These are phyloP conservation scores for Notechis scutatus DNA, from an alignment of 2,113 vertebrate species.

Conservation along the genomic window DNA sequence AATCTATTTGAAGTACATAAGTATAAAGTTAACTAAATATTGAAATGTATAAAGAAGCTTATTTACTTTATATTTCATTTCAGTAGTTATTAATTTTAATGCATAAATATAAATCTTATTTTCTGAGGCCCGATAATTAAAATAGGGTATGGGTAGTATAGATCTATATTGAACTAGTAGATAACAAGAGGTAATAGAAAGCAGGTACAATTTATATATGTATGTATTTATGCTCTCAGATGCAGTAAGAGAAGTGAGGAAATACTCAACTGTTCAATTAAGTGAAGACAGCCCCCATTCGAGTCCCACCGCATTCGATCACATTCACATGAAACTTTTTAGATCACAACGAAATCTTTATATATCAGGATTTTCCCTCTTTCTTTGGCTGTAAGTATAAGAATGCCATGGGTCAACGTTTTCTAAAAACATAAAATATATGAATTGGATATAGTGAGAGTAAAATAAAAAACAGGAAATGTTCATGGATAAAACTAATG, in stretches of 20 bases:
- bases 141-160: background rate
- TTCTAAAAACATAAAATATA: conserved; percentile 10
- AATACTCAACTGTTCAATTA: conserved; percentile 76
- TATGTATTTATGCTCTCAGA: conserved; percentile 68
- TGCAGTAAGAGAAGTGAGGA: conserved; percentile 88
- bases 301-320: conserved; percentile 77
- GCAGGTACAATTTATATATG: background rate
- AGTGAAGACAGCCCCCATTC: conserved; percentile 64
- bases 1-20: background rate
- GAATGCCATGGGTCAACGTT: background rate
- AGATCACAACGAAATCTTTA: conserved; percentile 95
- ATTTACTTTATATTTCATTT: background rate
- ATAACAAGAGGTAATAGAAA: background rate
- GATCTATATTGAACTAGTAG: background rate
- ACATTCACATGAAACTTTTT: conserved; percentile 96
- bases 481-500: background rate
- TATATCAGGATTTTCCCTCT: conserved; percentile 93
- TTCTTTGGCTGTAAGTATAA: conserved; percentile 93
- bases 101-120: background rate
- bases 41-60: background rate
- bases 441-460: background rate
- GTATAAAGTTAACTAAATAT: background rate
- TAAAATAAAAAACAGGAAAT: background rate
- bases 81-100: too few species aligned
- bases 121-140: background rate